A percentile compares a stretch with the other conserved stretches of the same genome.
These are phyloP conservation scores for Bimastos eiseni DNA, from an alignment of 2,888 invertebrate genomes.

Conservation along the genomic window DNA sequence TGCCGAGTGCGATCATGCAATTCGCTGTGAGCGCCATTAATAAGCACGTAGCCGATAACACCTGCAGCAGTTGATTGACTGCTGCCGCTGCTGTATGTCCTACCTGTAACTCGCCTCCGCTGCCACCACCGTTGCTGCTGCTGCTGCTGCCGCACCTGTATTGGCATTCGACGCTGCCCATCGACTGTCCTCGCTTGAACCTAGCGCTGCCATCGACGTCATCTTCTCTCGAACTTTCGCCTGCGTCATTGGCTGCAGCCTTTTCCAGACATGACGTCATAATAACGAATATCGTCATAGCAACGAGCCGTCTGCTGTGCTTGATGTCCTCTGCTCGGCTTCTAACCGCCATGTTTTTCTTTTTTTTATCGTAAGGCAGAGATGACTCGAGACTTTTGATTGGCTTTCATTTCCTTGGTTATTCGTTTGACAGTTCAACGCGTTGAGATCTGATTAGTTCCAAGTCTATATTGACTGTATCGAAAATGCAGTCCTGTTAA, in stretches of 20 bases:
- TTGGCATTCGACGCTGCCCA: conserved; percentile 3
- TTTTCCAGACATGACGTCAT: neutral
- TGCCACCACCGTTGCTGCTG: neutral
- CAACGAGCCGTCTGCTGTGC: neutral
- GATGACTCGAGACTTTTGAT: neutral
- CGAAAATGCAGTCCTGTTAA: neutral
- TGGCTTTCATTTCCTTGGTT: neutral
- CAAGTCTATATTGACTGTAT: neutral
- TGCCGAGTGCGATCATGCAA: neutral
- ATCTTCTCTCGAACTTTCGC: neutral
- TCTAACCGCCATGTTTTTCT: neutral
- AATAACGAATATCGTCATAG: neutral
- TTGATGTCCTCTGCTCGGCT: neutral
- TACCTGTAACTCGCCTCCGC: neutral
- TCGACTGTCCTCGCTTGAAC: conserved; percentile 4
- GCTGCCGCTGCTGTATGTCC: neutral
- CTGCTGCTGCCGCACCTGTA: neutral
- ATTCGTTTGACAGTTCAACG: neutral
- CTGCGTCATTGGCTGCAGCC: neutral
- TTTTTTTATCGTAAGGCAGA: neutral
- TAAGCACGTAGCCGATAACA: conserved; percentile 6
- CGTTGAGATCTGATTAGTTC: neutral
- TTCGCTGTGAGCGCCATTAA: neutral
- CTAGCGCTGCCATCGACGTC: neutral
- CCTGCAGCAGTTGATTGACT: neutral